Conservation (phyloP, 2,113 vertebrate genomes). For the Lampris incognitus region DNA sequence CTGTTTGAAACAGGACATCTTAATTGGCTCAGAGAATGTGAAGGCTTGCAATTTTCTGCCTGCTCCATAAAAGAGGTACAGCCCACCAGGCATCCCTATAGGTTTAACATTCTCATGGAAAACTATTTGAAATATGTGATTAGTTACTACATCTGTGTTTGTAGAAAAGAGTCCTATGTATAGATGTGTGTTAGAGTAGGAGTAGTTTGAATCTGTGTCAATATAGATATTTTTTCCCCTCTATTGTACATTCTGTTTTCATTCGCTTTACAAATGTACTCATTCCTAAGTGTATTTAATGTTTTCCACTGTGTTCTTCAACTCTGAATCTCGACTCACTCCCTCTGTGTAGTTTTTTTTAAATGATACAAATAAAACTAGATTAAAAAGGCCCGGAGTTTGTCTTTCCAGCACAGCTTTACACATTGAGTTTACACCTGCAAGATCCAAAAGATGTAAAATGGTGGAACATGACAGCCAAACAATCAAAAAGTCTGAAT, state of each 20-base stretch:
- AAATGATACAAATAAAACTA: conserved; percentile 63
- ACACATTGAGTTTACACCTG: conserved; percentile 18
- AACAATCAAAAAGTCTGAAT: too few species aligned
- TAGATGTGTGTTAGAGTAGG: conserved; percentile 67
- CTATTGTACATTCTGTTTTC: conserved; percentile 72
- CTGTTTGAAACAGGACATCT: not conserved
- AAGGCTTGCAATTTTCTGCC: conserved; percentile 20
- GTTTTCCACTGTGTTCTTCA: conserved; percentile 58
- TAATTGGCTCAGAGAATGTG: conserved; percentile 28
- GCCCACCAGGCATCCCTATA: conserved; percentile 14
- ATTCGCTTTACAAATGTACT: conserved; percentile 23
- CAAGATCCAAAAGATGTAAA: not conserved
- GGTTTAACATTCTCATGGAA: conserved; percentile 12
- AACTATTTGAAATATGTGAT: conserved; percentile 46
- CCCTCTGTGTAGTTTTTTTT: conserved; percentile 55
- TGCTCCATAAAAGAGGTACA: not conserved
- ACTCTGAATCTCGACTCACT: conserved; percentile 37
- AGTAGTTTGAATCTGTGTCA: conserved; percentile 51
- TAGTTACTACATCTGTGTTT: conserved; percentile 58
- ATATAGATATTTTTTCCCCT: conserved; percentile 42
- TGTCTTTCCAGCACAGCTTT: not conserved
- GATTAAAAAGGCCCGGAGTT: conserved; percentile 15
- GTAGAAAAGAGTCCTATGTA: conserved; percentile 62
- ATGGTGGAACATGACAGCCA: too few species aligned
- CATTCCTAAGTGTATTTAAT: conserved; percentile 69